Percentiles rank a stretch among this genome's conserved stretches.
Conservation (phyloP, 2,113 vertebrate genomes). For the Dasypus novemcinctus region DNA sequence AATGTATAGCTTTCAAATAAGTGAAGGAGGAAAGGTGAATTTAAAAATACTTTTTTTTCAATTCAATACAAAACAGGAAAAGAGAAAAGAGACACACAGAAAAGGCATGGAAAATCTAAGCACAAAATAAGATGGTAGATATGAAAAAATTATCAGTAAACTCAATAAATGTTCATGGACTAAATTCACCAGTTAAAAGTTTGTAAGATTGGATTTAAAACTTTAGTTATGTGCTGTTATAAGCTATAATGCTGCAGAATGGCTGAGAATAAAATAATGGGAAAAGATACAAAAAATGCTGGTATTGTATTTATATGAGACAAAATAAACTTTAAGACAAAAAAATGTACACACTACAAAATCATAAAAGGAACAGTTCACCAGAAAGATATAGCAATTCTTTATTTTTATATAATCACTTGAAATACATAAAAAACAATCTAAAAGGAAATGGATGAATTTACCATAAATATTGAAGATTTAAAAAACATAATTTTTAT, state of each 20-base stretch:
- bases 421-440: constrained; percentile 36
- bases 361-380: not conserved
- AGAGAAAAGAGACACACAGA: not conserved
- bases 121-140: not conserved
- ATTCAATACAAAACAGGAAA: constrained; percentile 4
- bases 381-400: not conserved
- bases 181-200: no score
- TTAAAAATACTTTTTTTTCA: not conserved
- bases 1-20: not conserved
- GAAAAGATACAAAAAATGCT: no score
- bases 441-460: not conserved
- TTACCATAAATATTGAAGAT: not conserved
- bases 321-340: not conserved
- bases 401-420: not conserved
- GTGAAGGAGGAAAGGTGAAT: not conserved
- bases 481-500: not conserved
- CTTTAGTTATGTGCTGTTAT: not conserved
- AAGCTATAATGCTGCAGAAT: not conserved
- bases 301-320: not conserved
- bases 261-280: not conserved
- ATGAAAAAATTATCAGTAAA: constrained; percentile 4
- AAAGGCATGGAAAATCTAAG: not conserved
- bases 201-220: not conserved
- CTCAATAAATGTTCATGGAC: not conserved
- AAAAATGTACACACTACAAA: not conserved